Conservation (phyloP, 2,797 vertebrate genomes). For the Trachurus trachurus region DNA sequence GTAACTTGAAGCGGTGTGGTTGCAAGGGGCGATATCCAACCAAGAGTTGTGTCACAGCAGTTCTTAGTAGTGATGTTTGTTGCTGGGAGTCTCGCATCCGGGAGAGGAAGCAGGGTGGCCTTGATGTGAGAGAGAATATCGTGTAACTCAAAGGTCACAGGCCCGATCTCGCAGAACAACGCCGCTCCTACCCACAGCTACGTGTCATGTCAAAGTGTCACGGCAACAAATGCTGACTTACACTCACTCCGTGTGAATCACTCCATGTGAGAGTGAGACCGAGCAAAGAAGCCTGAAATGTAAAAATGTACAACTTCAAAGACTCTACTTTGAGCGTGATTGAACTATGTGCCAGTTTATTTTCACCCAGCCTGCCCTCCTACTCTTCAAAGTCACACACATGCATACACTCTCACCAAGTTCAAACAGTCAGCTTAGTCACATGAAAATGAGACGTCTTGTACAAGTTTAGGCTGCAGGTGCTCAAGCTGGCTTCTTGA, state of each 20-base stretch:
- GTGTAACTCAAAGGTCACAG: constrained; percentile 54
- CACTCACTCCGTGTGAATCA: constrained; percentile 32
- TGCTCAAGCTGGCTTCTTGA: constrained; percentile 5
- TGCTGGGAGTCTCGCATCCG: constrained; percentile 57
- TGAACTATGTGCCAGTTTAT: constrained; percentile 61
- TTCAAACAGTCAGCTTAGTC: constrained; percentile 46
- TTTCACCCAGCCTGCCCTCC: constrained; percentile 41
- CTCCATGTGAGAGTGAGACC: constrained; percentile 5
- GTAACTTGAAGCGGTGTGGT: constrained; percentile 81
- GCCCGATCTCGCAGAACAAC: constrained; percentile 44
- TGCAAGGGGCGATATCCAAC: constrained; percentile 70
- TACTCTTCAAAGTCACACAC: constrained; percentile 47
- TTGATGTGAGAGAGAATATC: constrained; percentile 55
- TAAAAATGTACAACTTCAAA: constrained; percentile 46
- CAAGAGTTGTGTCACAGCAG: constrained; percentile 69
- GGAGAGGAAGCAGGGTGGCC: constrained; percentile 51
- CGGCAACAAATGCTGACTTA: constrained; percentile 38
- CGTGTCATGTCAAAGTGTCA: constrained; percentile 46
- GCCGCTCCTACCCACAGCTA: constrained; percentile 35
- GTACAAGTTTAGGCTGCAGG: background rate
- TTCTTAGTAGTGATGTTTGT: constrained; percentile 70
- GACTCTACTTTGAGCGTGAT: constrained; percentile 45
- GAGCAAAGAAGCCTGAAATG: constrained; percentile 31
- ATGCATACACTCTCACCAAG: constrained; percentile 36
- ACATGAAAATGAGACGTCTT: constrained; percentile 27